A percentile compares a stretch with the other conserved stretches of the same genome.
phyloP scores from a whole-genome alignment of 2,797 vertebrate species.

The Phataginus tricuspis region DNA sequence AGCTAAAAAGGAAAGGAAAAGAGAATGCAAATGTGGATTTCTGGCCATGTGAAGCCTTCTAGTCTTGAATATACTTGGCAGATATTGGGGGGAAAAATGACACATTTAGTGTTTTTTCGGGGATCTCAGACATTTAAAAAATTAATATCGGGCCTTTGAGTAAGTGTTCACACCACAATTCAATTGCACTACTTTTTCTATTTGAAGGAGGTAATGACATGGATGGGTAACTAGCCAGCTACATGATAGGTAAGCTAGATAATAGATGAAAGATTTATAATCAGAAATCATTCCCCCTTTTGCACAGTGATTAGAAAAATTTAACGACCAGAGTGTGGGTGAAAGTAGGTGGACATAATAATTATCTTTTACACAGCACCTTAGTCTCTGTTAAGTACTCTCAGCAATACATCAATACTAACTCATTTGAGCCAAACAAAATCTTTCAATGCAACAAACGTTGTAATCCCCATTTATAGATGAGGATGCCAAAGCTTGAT shows the following conservation, averaged over 20 bases:
- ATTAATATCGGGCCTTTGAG: background rate
- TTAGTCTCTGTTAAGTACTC: background rate
- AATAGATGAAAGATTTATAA: background rate
- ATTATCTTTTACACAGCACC: background rate
- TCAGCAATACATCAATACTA: background rate
- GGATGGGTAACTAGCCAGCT: too few species aligned
- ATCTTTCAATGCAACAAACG: background rate
- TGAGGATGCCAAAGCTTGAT: background rate
- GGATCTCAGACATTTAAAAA: background rate
- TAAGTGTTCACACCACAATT: background rate
- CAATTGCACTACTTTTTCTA: background rate
- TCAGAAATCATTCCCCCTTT: background rate
- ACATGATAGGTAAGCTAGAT: background rate
- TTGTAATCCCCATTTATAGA: background rate
- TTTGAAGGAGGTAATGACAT: background rate
- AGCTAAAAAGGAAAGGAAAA: background rate
- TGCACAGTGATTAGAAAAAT: background rate
- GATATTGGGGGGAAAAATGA: background rate
- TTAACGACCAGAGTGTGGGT: background rate
- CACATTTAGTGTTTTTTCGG: background rate
- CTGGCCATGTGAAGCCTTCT: background rate
- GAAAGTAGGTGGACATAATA: background rate
- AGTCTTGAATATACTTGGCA: background rate
- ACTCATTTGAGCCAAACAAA: background rate
- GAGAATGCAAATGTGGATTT: background rate